A percentile compares a stretch with the other conserved stretches of the same genome.
Evolutionary conservation across 2,888 invertebrate species (phyloP).

Genomic region (Limnephilus auricula): DNA sequence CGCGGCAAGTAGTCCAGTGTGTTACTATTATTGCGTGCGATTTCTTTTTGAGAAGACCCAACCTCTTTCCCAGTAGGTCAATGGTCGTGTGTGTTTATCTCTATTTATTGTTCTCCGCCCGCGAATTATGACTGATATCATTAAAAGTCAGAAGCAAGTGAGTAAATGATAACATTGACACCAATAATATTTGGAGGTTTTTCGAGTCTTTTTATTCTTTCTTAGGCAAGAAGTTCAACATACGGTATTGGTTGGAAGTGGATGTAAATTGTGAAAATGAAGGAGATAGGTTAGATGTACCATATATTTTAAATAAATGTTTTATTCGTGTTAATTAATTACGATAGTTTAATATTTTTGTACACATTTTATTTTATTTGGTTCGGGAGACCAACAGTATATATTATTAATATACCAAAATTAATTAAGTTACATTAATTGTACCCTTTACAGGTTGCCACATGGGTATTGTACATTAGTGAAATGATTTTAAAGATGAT

Average conservation of each 20-base stretch:
- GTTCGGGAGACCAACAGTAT: no score
- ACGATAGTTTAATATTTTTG: no score
- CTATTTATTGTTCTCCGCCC: not conserved
- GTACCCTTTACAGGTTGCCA: no score
- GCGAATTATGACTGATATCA: not conserved
- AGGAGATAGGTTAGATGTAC: not conserved
- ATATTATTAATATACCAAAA: no score
- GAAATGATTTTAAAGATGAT: no score
- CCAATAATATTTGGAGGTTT: not conserved
- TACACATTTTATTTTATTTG: no score
- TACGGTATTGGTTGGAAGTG: not conserved
- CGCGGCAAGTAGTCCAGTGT: conserved; percentile 8
- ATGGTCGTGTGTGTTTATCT: conserved; percentile 27
- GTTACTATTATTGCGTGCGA: conserved; percentile 28
- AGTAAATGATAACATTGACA: conserved; percentile 2
- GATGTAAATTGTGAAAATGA: not conserved
- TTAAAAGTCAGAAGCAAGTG: not conserved
- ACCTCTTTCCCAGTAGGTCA: conserved; percentile 44
- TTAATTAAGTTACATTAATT: no score
- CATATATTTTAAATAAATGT: not conserved
- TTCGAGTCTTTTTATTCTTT: not conserved
- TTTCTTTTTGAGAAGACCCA: conserved; percentile 35
- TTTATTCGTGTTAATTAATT: not conserved
- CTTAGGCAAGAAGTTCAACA: not conserved
- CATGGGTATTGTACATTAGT: no score